A percentile compares a stretch with the other conserved stretches of the same genome.
These are phyloP conservation scores for Clavelina lepadiformis DNA, from an alignment of 23 tunicate genomes.

Conservation along the genomic window DNA sequence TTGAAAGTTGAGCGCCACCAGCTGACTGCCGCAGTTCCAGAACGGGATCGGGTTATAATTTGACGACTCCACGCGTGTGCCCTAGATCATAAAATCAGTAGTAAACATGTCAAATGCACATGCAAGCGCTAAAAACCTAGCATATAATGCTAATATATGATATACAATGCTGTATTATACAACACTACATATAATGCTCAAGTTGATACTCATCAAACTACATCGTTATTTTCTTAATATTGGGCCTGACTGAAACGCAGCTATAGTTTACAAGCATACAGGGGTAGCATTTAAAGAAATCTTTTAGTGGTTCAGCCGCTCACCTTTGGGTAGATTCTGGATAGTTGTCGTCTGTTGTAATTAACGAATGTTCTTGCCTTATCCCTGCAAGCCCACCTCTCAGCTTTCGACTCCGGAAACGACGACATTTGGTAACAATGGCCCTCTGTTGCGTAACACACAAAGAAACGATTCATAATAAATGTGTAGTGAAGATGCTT, in stretches of 20 bases:
- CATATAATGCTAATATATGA: too few relatives aligned
- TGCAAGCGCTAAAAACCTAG: too few relatives aligned
- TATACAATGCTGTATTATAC: too few relatives aligned
- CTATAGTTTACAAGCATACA: too few relatives aligned
- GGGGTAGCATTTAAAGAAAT: too few relatives aligned
- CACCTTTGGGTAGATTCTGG: slow-evolving; percentile 86
- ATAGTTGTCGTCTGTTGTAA: slow-evolving; percentile 65
- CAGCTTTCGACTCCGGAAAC: slow-evolving; percentile 74
- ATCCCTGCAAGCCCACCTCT: slow-evolving; percentile 40
- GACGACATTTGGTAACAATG: slow-evolving; percentile 76
- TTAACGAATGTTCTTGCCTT: slow-evolving; percentile 37
- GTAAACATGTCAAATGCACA: too few relatives aligned
- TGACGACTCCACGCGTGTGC: slow-evolving; percentile 72
- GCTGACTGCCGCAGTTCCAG: slow-evolving; percentile 83
- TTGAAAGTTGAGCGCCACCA: slow-evolving; percentile 75
- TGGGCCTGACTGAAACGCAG: too few relatives aligned
- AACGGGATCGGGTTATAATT: slow-evolving; percentile 85
- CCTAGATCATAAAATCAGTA: slow-evolving; percentile 19
- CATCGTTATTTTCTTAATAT: too few relatives aligned
- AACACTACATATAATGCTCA: too few relatives aligned
- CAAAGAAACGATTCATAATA: not conserved
- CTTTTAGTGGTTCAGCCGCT: too few relatives aligned
- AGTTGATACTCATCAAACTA: too few relatives aligned
- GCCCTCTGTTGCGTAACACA: not conserved
- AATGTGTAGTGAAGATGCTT: too few relatives aligned